Percentiles rank a stretch among this genome's conserved stretches.
Evolutionary conservation across 2,888 invertebrate genomes (phyloP).

Genomic region (Aporophyla nigra): DNA sequence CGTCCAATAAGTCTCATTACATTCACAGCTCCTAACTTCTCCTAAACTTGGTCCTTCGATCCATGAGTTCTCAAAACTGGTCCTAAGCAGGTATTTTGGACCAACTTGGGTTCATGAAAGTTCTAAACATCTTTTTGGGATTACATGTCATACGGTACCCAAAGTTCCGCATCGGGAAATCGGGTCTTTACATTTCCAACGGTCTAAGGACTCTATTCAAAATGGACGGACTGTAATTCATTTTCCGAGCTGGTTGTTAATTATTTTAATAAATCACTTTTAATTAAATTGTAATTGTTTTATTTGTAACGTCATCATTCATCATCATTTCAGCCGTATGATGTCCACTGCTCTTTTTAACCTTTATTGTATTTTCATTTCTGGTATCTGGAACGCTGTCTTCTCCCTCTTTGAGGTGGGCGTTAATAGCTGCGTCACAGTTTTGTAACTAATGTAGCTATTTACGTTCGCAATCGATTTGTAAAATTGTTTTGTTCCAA

Average conservation of each 20-base stretch:
- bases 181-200: slow-evolving; percentile 17
- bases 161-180: not conserved
- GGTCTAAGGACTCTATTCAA: slow-evolving; percentile 13
- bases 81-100: slow-evolving; percentile 1
- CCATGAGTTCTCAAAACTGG: not conserved
- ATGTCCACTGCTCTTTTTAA: too few relatives aligned
- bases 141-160: not conserved
- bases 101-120: not conserved
- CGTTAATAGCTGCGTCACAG: too few relatives aligned
- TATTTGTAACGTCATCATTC: slow-evolving; percentile 1
- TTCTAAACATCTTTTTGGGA: not conserved
- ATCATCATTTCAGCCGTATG: too few relatives aligned
- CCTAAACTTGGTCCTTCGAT: slow-evolving; percentile 4
- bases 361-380: too few relatives aligned
- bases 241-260: slow-evolving; percentile 31
- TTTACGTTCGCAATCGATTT: too few relatives aligned
- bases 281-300: slow-evolving; percentile 21
- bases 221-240: not conserved
- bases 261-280: slow-evolving; percentile 51
- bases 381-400: too few relatives aligned
- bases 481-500: too few relatives aligned
- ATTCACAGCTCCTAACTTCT: slow-evolving; percentile 26
- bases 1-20: slow-evolving; percentile 56
- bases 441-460: too few relatives aligned
- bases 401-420: too few relatives aligned